Percentiles rank a stretch among this genome's conserved stretches.
Evolutionary conservation across 1,140 invertebrate species (phyloP).

Genomic region (Steinernema feltiae): DNA sequence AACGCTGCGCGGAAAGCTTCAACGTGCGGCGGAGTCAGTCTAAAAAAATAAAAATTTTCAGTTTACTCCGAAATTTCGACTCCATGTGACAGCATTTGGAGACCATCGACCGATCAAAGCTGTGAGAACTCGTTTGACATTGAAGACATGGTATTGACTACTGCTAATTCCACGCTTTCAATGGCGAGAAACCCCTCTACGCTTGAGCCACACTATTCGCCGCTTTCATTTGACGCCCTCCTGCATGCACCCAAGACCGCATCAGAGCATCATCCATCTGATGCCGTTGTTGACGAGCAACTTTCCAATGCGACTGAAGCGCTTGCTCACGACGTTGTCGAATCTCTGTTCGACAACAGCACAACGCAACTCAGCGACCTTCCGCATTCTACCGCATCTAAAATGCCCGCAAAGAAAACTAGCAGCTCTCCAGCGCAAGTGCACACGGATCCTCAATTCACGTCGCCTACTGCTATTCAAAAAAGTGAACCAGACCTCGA

Average conservation of each 20-base stretch:
- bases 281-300: background rate
- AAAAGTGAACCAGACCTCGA: too few species aligned
- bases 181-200: background rate
- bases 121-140: background rate
- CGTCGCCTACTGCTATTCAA: too few species aligned
- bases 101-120: background rate
- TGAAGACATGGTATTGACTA: background rate
- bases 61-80: background rate
- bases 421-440: background rate
- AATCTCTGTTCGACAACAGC: background rate
- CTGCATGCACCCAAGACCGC: background rate
- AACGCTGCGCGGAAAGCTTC: too few species aligned
- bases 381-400: background rate
- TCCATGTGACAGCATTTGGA: background rate
- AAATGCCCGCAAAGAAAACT: background rate
- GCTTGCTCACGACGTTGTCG: background rate
- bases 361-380: background rate
- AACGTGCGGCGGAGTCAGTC: too few species aligned
- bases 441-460: too few species aligned
- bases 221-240: background rate
- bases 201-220: background rate
- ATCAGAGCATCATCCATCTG: background rate
- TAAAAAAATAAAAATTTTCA: background rate
- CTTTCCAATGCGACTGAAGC: background rate
- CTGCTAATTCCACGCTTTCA: background rate